Base-by-base conservation (phyloP, 2,797 vertebrate species). In the Geotrypetes seraphini region DNA sequence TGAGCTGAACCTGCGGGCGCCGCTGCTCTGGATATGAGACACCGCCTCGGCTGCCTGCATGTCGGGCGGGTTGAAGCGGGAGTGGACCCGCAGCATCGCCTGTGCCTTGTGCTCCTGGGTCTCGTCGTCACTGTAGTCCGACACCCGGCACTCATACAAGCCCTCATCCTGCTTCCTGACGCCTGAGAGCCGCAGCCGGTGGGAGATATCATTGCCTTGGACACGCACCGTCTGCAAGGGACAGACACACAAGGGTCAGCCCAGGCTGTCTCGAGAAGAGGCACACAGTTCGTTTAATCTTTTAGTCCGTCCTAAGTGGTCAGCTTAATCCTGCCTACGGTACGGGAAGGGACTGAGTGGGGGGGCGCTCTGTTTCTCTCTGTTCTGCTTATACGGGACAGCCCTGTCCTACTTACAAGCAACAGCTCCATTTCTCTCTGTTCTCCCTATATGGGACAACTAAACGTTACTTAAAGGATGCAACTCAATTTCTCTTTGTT, bases 201-300 rank as follows among this genome's bases (percentile, higher is more conserved):
- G 91, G 11, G 92, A 95, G 66, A 96, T 95, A 73, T 90, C 91
- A 2, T 87, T 92, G 53, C 92, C 92, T 60, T 92, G 90, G 36
- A 95, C 90, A 10, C 90, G 83, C 47, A 95, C 91, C 10, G 90
- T 91, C 92, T 95, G 80, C 39, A 69, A 48, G 55, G 69, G 21
- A 68, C 52, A 10, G 9, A 36, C 28, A 35, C 2, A 14, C n/a
- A n/a, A n/a, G n/a, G n/a, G n/a, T n/a, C n/a, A n/a, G n/a, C n/a
- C n/a, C n/a, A n/a, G n/a, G n/a, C n/a, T n/a, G n/a, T n/a, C n/a
- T n/a, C n/a, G n/a, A n/a, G 16, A 14, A 10, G 24, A 24, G 8
- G 7, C 13, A 7, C 24, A 5, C 16, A 27, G n/a, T n/a, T n/a
- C n/a, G n/a, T n/a, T n/a, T n/a, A n/a, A n/a, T n/a, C n/a, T 16